Base-by-base conservation (phyloP, 2,888 invertebrate species). In the Myathropa florea region DNA sequence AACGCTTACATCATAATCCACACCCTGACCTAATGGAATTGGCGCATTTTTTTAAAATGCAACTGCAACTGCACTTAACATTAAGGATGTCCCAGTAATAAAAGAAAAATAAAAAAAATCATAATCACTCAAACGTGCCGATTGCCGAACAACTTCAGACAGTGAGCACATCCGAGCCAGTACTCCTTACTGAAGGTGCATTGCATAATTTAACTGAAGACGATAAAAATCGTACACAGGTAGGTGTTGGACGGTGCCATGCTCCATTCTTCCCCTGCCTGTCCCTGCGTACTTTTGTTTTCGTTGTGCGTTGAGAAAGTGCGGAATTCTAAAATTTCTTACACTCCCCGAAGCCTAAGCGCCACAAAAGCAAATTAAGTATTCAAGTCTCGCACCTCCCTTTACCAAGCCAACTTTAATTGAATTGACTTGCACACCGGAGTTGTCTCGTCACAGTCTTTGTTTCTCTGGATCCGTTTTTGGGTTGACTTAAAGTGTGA, bases 391-490 rank as follows among this genome's bases (percentile, higher is more conserved):
- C 82, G 77, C 28, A 53, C 61, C 68, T 70, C 59, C 77, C 77
- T 64, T 81, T 64, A 81, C 72, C 77, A 77, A 77, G 77, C 73
- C 70, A 85, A 73, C 82, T 81, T 68, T 36, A 63, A 72, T 60
- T 65, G 57, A 79, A 83, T 83, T 85, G 72, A 85, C 72, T 85
- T 76, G 60, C 76, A 76, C 75, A 72, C 23, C 28, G 26, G 3
- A 21, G 18, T 14, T 24, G 46, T 7, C n/a, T 9, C 46, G 46
- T 46, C 46, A 46, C 46, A 46, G 46, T 46, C 30, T 61, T 77
- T 68, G 76, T 57, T 30, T 77, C 24, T 57, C 72, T 73, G 63
- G 85, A 85, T 85, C 85, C 85, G 85, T 85, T 85, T 85, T 85
- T 72, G 77, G 81, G 81, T 53, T 72, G 55, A 55, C 67, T 73